Base-by-base conservation (phyloP, 2,113 vertebrate species). In the Pomatorhinus ruficollis region DNA sequence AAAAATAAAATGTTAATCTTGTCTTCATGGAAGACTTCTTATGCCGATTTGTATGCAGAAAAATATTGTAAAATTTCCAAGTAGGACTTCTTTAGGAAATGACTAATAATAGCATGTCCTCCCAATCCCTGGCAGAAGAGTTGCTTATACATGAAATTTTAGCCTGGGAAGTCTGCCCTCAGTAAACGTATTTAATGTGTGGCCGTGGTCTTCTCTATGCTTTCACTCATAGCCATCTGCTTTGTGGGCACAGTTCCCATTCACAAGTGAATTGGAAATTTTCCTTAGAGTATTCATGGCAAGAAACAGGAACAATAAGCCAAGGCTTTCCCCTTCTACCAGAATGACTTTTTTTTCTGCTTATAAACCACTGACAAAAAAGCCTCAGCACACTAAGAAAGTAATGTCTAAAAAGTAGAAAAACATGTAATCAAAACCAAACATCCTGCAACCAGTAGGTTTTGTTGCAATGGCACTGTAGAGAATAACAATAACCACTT, bases 171-270 rank as follows among this genome's bases (percentile, higher is more conserved):
- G 15, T 75, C 33, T 97, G 88, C 94, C 95, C 66, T 97, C 52
- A 69, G 87, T 91, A 96, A 97, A 90, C 2, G 35, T 49, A 90
- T 93, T 94, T 95, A 89, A 90, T 72, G 39, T 65, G 69, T 87
- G 88, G 96, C 87, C 93, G 65, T 30, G 52, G n/a, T 85, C 82
- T 91, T 91, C 86, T 94, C 77, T 82, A 64, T 56, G 54, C 64
- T 94, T 64, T 74, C 42, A 60, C 8, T 95, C 80, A 61, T 3
- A 61, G 42, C 95, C 96, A 97, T 98, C 96, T 98, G 94, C 90
- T 93, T 4, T 7, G 6, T 65, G 96, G 97, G 97, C 94, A 91
- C 57, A 60, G 11, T 60, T 98, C 88, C 97, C 83, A 52, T 42
- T 97, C 61, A 92, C 37, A 90, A 83, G 89, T 95, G 86, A 63